Conservation (phyloP, 2,888 invertebrate species). For the Anaspis maculata region DNA sequence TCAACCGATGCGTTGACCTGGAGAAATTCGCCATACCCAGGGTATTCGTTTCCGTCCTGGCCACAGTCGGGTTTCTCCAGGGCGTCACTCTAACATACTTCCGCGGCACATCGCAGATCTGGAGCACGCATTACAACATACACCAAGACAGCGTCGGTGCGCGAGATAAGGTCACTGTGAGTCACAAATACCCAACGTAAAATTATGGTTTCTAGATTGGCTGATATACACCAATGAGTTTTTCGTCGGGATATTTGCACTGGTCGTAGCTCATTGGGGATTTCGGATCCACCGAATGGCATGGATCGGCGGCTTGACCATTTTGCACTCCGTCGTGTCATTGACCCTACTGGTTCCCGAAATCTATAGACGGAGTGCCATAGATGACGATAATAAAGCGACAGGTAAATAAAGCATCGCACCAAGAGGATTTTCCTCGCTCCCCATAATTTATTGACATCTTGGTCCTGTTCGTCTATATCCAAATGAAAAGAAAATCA, state of each 20-base stretch:
- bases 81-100: conserved; percentile 45
- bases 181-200: no score
- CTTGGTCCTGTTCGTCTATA: no score
- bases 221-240: conserved; percentile 48
- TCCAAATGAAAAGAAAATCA: no score
- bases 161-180: no score
- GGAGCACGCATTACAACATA: conserved; percentile 42
- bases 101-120: conserved; percentile 45
- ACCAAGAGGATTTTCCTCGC: no score
- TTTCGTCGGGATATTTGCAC: conserved; percentile 46
- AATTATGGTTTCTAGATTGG: conserved; percentile 46
- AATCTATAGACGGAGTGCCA: conserved; percentile 32
- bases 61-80: conserved; percentile 39
- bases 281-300: conserved; percentile 49
- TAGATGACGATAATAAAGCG: no score
- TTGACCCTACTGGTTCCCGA: conserved; percentile 49
- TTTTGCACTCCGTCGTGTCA: conserved; percentile 47
- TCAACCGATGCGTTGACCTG: conserved; percentile 36
- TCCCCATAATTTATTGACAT: no score
- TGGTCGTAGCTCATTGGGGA: conserved; percentile 50
- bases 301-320: conserved; percentile 50
- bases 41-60: conserved; percentile 41
- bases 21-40: conserved; percentile 43
- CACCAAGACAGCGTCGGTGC: conserved; percentile 42
- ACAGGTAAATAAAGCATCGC: no score